Evolutionary conservation across 2,888 invertebrate species (phyloP).

Genomic region (Thera britannica): DNA sequence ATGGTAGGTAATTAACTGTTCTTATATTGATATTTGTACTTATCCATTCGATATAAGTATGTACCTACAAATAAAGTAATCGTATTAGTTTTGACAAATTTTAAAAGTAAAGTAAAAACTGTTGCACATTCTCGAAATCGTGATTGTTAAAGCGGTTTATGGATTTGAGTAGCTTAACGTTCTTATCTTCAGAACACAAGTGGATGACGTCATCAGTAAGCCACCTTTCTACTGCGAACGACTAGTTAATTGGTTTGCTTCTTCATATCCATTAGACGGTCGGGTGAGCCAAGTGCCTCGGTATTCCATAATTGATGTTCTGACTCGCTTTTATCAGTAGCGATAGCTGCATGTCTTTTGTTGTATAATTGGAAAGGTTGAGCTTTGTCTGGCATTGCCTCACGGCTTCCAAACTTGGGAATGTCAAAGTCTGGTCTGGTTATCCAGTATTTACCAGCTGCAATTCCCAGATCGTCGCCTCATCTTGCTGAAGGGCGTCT

Average conservation of each 20-base stretch:
- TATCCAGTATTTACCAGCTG: no score
- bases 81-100: not conserved
- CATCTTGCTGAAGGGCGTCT: no score
- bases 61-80: no score
- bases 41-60: no score
- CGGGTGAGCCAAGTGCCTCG: conserved; percentile 67
- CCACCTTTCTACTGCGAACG: conserved; percentile 53
- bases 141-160: conserved; percentile 5
- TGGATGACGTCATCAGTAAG: conserved; percentile 50
- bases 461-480: no score
- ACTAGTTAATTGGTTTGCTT: conserved; percentile 71
- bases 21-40: no score
- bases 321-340: conserved; percentile 62
- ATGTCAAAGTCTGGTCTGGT: no score
- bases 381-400: conserved; percentile 7
- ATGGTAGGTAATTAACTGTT: no score
- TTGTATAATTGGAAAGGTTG: conserved; percentile 29
- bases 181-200: conserved; percentile 29
- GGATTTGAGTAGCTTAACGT: conserved; percentile 30
- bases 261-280: conserved; percentile 65
- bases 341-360: conserved; percentile 38
- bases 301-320: conserved; percentile 72
- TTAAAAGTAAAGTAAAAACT: not conserved
- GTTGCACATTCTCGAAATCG: not conserved
- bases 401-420: not conserved